Evolutionary conservation across 2,888 invertebrate species (phyloP), one percentile per base, ranked within the genome.

Genomic region (Agonopterix arenella): DNA sequence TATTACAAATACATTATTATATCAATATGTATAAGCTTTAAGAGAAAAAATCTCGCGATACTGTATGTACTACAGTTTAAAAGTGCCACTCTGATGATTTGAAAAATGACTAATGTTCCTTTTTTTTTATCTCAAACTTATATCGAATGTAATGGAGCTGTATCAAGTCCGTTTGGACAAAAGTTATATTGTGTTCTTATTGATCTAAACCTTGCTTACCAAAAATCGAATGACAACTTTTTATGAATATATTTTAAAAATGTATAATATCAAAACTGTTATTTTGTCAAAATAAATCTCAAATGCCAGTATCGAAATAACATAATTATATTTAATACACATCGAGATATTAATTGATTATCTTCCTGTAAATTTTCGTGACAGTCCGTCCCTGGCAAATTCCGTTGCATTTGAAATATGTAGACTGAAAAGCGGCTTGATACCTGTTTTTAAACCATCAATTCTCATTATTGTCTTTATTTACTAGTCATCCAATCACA

Each of bases 1-100:
- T 85, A 86, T 85, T 84, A 79, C 76, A 80, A 76, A 84, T 81
- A 80, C 79, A 82, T 78, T 74, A 70, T 73, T 76, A 81, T 81
- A 81, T 82, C 82, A 80, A 76, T 71, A 59, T 28, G 53, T 67
- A 74, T 74, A 86, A 28, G 86, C 80, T 83, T 84, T 86, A 86
- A 85, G 83, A 71, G 69, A 68, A 61, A 60, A 68, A 11, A 76
- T 77, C 71, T 76, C 80, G 74, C 73, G 76, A 72, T 62, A 62
- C 84, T 83, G 86, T 86, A 86, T 88, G 9, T 70, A 73, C 85
- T 88, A 81, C 86, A 78, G 85, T 70, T 56, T 60, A 65, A 61
- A 77, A 74, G 83, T 86, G 86, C 86, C 86, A 86, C 82, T 67
- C 67, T 64, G 64, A 62, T 68, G 61, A 28, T 28, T 5, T 28